Evolutionary conservation across 1,140 invertebrate genomes (phyloP).

Genomic region (Drosophila bocki): DNA sequence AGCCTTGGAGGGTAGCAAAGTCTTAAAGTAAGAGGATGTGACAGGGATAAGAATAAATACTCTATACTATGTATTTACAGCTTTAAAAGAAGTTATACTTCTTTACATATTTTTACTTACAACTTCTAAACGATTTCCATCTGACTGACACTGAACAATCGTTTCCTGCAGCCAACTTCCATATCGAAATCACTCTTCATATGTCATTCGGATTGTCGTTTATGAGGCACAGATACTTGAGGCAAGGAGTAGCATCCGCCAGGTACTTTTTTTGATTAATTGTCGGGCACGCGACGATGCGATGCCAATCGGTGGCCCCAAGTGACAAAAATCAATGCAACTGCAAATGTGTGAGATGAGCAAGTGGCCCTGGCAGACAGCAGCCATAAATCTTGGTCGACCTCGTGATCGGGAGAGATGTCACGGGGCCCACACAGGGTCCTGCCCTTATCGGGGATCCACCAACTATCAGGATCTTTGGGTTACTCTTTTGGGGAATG

Average conservation of each 20-base stretch:
- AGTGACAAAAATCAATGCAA: slow-evolving; percentile 78
- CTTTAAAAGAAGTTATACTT: neutral
- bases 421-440: slow-evolving; percentile 64
- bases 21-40: slow-evolving; percentile 5
- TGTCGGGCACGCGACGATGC: slow-evolving; percentile 62
- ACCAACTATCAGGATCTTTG: slow-evolving; percentile 50
- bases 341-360: slow-evolving; percentile 68
- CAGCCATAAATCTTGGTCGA: slow-evolving; percentile 65
- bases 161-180: slow-evolving; percentile 32
- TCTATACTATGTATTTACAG: neutral
- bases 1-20: slow-evolving; percentile 24
- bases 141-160: slow-evolving; percentile 18
- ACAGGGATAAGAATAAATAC: neutral
- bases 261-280: slow-evolving; percentile 62
- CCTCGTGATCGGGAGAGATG: slow-evolving; percentile 39
- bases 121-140: slow-evolving; percentile 6
- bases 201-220: slow-evolving; percentile 53
- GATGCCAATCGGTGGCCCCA: slow-evolving; percentile 66
- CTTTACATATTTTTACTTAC: neutral
- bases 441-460: slow-evolving; percentile 51
- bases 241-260: neutral
- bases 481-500: slow-evolving; percentile 60
- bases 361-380: slow-evolving; percentile 41
- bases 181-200: slow-evolving; percentile 51
- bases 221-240: slow-evolving; percentile 32